These are phyloP conservation scores for Nipponia nippon DNA, from an alignment of 2,113 vertebrate species.

Conservation along the genomic window DNA sequence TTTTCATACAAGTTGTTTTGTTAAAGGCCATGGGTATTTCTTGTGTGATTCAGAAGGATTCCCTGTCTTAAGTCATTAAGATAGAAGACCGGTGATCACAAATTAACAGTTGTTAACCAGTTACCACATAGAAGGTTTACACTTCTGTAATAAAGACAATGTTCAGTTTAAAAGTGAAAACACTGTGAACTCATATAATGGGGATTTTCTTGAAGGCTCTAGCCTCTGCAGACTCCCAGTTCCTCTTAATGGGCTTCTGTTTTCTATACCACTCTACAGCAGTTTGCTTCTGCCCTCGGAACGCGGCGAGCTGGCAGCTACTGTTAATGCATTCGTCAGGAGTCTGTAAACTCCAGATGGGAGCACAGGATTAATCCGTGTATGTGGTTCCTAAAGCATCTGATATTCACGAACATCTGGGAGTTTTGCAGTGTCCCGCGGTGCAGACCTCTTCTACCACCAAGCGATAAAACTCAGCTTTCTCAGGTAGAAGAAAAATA, in stretches of 20 bases:
- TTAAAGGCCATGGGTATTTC: neutral
- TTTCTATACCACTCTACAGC: neutral
- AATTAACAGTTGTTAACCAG: neutral
- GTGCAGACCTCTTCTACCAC: neutral
- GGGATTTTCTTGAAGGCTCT: neutral
- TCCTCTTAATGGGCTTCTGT: neutral
- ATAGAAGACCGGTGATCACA: neutral
- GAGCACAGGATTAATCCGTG: neutral
- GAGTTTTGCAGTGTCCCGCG: neutral
- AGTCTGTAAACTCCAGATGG: neutral
- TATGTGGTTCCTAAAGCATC: neutral
- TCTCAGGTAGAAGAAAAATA: neutral
- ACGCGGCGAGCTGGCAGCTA: neutral
- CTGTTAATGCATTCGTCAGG: neutral
- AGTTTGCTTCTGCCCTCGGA: neutral
- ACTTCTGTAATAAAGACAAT: neutral
- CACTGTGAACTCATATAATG: fast-evolving
- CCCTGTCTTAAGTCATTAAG: neutral
- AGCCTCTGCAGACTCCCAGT: neutral
- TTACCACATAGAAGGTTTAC: neutral
- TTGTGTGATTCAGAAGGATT: neutral
- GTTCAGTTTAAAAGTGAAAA: neutral
- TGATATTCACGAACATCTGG: neutral
- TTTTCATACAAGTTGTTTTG: neutral
- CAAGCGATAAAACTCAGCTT: neutral